These are phyloP conservation scores for Cynopterus brachyotis DNA, from an alignment of 2,113 vertebrate species.

Conservation along the genomic window DNA sequence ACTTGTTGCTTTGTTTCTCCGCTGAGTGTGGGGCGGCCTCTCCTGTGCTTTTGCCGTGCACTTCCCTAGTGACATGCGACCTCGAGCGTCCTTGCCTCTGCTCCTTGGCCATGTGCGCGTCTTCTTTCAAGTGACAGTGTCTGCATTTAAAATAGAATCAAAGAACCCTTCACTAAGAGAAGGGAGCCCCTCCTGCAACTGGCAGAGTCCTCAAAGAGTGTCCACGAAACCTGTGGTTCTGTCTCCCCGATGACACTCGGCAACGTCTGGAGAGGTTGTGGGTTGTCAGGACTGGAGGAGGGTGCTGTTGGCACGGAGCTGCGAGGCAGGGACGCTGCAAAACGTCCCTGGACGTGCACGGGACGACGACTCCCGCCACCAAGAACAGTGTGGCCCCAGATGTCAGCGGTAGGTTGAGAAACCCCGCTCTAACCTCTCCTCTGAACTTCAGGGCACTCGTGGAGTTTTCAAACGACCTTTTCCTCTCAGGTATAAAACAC, in stretches of 20 bases:
- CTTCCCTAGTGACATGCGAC: neutral
- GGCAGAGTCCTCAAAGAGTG: neutral
- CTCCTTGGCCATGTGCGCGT: neutral
- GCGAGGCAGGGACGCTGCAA: neutral
- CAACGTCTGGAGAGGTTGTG: neutral
- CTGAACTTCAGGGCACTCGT: neutral
- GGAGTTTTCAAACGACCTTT: neutral
- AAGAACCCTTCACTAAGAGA: neutral
- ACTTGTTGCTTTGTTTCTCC: neutral
- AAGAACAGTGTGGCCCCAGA: neutral
- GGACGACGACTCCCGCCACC: fast-evolving
- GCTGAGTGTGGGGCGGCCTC: neutral
- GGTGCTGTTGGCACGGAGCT: neutral
- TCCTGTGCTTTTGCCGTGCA: neutral
- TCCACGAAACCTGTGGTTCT: neutral
- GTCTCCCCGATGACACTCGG: neutral
- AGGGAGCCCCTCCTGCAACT: neutral
- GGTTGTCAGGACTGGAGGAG: neutral
- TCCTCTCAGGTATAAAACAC: neutral
- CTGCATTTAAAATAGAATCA: neutral
- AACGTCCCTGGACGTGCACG: neutral
- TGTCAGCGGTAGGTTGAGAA: neutral
- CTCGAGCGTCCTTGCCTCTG: neutral
- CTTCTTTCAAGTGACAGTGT: neutral
- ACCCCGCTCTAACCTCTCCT: neutral